These are phyloP conservation scores for Montipora capitata DNA, from an alignment of 92 coral and sea anemone species.

Conservation along the genomic window DNA sequence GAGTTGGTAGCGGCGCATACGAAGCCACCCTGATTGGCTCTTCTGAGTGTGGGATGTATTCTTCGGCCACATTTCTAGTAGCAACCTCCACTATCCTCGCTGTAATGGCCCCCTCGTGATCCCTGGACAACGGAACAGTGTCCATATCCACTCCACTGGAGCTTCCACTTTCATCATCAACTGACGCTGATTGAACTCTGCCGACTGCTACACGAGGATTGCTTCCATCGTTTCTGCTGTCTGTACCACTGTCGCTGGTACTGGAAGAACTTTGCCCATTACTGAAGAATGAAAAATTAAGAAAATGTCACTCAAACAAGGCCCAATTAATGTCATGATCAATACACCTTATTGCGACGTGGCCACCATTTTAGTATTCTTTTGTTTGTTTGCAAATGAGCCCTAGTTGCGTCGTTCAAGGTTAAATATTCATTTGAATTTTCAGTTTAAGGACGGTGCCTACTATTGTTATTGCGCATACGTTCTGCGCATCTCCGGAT, in stretches of 20 bases:
- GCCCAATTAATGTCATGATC: background rate
- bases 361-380: no score
- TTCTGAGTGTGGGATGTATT: background rate
- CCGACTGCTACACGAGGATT: constrained; percentile 59
- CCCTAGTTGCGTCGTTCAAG: no score
- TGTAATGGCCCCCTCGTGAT: background rate
- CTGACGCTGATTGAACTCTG: constrained; percentile 64
- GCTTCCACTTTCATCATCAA: constrained; percentile 89
- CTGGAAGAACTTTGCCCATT: constrained; percentile 83
- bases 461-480: no score
- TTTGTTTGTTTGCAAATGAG: no score
- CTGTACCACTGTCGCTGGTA: constrained; percentile 96
- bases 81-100: constrained; percentile 1
- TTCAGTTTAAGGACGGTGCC: no score
- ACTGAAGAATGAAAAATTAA: constrained; percentile 21
- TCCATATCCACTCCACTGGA: constrained; percentile 96
- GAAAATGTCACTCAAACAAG: no score
- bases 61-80: background rate
- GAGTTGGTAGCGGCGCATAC: background rate
- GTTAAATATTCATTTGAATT: no score
- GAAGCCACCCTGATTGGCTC: background rate
- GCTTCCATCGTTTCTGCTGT: constrained; percentile 81
- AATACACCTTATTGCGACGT: no score
- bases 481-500: no score
- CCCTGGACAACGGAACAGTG: constrained; percentile 63